Evolutionary conservation across 2,113 vertebrate genomes (phyloP).

Genomic region (Macroglossus sobrinus): DNA sequence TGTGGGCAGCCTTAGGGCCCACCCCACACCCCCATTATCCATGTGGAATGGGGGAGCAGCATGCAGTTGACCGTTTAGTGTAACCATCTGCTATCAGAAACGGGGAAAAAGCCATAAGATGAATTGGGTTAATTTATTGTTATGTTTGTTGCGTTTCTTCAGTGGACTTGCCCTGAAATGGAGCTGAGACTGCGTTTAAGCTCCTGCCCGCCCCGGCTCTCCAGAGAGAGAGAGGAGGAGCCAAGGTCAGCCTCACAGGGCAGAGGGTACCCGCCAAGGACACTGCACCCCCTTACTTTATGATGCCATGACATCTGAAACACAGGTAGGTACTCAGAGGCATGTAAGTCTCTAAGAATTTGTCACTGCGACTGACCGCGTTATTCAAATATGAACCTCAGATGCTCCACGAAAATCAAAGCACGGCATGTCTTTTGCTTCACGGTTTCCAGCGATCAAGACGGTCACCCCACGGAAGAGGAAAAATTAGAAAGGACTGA

Average conservation of each 20-base stretch:
- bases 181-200: not conserved
- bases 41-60: no score
- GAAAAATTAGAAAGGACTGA: slow-evolving; percentile 23
- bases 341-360: not conserved
- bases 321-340: not conserved
- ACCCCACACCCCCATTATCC: not conserved
- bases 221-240: not conserved
- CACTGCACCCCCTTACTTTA: not conserved
- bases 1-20: not conserved
- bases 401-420: slow-evolving; percentile 30
- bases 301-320: not conserved
- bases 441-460: not conserved
- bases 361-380: not conserved
- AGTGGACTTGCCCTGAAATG: not conserved
- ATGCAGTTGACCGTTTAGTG: not conserved
- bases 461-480: not conserved
- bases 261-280: not conserved
- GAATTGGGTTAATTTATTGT: not conserved
- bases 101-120: not conserved
- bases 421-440: not conserved
- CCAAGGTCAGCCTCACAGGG: not conserved
- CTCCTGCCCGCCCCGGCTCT: not conserved
- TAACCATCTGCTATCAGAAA: not conserved
- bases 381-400: slow-evolving; percentile 13
- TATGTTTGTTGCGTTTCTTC: not conserved